Base-by-base conservation (phyloP, 2,113 vertebrate genomes). In the Synchiropus splendidus region DNA sequence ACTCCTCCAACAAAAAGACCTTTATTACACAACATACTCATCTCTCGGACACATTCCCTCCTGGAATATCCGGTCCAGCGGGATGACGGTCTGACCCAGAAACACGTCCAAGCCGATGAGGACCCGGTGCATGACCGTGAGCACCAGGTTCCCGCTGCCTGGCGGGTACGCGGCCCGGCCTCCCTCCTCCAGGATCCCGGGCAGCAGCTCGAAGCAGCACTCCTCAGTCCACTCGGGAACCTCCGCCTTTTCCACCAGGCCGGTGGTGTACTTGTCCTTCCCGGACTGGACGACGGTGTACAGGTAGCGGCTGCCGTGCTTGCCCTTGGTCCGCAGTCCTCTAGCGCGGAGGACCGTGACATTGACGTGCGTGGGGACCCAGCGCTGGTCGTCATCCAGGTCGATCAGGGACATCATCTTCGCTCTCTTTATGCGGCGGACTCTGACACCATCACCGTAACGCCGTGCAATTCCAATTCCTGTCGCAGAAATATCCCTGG, bases 351-450 rank as follows among this genome's bases (percentile, higher is more conserved):
- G 81, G 31, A 94, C 89, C 12, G 89, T 92, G 74, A 95, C 89
- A 79, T 96, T 93, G 47, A 96, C 90, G 54, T 94, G 92, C 30
- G 91, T 96, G 55, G 92, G 93, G 30, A 90, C 77, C 93, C 92
- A 96, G 44, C 89, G 75, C 77, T 88, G 83, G 8, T 89, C 85
- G n/a, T 88, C 85, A 50, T 88, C 81, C 64, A 77, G 74, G 15
- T 77, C 73, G 47, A 81, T 75, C 21, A 73, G 57, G 38, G 74
- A 77, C 74, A 79, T 80, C 75, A 77, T 75, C 52, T 64, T 76
- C 31, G 15, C 35, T 21, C 34, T 31, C 15, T 31, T n/a, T 34
- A 13, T 12, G 15, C 10, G 14, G 2, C 34, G 10, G 34, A n/a
- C 8, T 27, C 21, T 27, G 21, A 27, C 4, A 27, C 21, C 21